Conservation (phyloP, 2,113 vertebrate species). For the Oreochromis niloticus region DNA sequence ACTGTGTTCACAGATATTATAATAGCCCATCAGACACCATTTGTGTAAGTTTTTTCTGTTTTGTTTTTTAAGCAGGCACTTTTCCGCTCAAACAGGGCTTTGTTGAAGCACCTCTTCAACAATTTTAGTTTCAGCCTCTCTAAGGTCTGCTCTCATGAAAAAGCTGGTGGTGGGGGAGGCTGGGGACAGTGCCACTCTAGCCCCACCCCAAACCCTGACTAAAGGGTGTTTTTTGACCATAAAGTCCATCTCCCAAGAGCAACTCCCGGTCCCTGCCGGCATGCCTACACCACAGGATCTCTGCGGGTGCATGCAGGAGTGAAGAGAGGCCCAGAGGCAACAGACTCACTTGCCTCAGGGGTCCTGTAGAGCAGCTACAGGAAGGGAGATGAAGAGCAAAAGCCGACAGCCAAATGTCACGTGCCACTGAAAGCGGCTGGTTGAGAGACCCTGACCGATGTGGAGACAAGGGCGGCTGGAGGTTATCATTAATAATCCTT, state of each 20-base stretch:
- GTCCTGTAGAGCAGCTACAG: not conserved
- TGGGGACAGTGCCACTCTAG: not conserved
- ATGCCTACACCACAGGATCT: not conserved
- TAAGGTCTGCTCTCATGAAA: not conserved
- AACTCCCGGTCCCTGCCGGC: not conserved
- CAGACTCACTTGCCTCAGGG: not conserved
- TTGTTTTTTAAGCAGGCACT: not conserved
- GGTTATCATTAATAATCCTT: not conserved
- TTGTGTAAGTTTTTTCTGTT: not conserved
- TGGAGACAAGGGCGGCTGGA: not conserved
- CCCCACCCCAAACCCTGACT: not conserved
- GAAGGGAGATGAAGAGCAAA: not conserved
- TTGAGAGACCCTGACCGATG: not conserved
- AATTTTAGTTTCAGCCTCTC: not conserved
- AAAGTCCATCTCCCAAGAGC: not conserved
- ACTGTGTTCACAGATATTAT: not conserved
- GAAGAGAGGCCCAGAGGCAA: not conserved
- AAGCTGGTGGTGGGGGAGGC: not conserved
- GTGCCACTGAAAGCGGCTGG: not conserved
- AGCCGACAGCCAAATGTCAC: not conserved
- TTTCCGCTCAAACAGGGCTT: not conserved
- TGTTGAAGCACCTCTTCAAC: not conserved
- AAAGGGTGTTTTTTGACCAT: not conserved
- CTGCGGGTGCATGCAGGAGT: not conserved
- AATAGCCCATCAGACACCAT: not conserved